Evolutionary conservation across 2,113 vertebrate genomes (phyloP).

Genomic region (Butorides virescens): DNA sequence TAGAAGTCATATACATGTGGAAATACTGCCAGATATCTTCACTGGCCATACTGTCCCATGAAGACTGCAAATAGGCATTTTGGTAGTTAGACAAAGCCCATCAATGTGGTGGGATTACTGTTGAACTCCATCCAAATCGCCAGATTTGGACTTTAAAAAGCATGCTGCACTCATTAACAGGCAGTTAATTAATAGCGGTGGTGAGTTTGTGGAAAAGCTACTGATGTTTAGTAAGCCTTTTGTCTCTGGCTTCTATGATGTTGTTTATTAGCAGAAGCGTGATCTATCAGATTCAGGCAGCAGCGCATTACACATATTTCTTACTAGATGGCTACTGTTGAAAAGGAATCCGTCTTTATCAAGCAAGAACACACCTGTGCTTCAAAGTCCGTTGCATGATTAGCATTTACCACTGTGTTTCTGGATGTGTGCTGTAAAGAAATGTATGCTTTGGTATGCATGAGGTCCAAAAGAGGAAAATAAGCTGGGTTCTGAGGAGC

Average conservation of each 20-base stretch:
- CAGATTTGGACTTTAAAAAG: background rate
- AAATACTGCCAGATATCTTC: background rate
- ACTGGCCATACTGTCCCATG: background rate
- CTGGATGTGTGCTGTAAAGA: background rate
- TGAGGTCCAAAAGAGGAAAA: background rate
- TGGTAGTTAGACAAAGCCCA: background rate
- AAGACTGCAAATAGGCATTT: background rate
- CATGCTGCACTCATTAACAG: background rate
- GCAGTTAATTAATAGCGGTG: background rate
- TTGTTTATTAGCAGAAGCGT: rapidly evolving
- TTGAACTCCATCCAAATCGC: background rate
- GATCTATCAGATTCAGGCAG: background rate
- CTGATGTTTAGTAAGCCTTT: background rate
- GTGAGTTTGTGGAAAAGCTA: background rate
- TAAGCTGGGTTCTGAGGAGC: background rate
- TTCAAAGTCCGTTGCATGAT: background rate
- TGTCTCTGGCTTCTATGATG: background rate
- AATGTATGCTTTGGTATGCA: background rate
- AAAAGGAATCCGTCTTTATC: background rate
- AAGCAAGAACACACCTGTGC: background rate
- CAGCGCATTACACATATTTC: background rate
- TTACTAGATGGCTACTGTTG: background rate
- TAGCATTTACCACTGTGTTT: background rate
- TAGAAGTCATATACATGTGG: background rate
- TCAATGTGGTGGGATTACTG: background rate